Base-by-base conservation (phyloP, 2,797 vertebrate species). In the Platalea minor region DNA sequence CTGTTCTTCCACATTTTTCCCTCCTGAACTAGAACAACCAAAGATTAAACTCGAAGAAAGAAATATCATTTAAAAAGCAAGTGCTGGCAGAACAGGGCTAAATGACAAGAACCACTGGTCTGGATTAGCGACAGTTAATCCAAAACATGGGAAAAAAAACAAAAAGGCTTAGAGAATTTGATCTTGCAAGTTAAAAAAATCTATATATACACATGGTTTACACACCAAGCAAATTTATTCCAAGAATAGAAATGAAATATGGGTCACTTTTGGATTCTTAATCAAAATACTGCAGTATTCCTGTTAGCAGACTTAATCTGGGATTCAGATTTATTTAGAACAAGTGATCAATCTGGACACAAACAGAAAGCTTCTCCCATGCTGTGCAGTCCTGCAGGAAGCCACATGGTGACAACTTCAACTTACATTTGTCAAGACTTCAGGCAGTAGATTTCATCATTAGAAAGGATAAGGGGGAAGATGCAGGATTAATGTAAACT, bases 181-280 rank as follows among this genome's bases (percentile, higher is more conserved):
- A 95, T 95, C 94, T 83, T 91, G 79, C 54, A 91, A 95, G 85
- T 87, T 81, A 48, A 46, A 81, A 85, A 68, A 37, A 26, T 29
- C 80, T 94, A 82, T 85, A 92, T 89, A 89, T 80, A 96, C 9
- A 88, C 64, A 85, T 10, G 19, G 82, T 96, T 96, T 95, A 96
- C 91, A 96, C 95, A 85, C 50, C 81, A 91, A 96, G 78, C 33
- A 95, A 89, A 89, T 88, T 91, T 84, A 79, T 86, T 88, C 89
- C 59, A 91, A 95, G 82, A 96, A 96, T 84, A 96, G 92, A 93
- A 92, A 75, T 29, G 1, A 88, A 92, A 97, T 94, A 93, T 57
- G 37, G 94, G 92, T 95, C 93, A 95, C 63, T 94, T 82, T 84
- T 92, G 50, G 84, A 93, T 91, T 88, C 94, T 95, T 95, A 96